Evolutionary conservation across 1,140 invertebrate species (phyloP), one percentile per base, ranked within the genome.

Genomic region (Pachyrhynchus sulphureomaculatus): DNA sequence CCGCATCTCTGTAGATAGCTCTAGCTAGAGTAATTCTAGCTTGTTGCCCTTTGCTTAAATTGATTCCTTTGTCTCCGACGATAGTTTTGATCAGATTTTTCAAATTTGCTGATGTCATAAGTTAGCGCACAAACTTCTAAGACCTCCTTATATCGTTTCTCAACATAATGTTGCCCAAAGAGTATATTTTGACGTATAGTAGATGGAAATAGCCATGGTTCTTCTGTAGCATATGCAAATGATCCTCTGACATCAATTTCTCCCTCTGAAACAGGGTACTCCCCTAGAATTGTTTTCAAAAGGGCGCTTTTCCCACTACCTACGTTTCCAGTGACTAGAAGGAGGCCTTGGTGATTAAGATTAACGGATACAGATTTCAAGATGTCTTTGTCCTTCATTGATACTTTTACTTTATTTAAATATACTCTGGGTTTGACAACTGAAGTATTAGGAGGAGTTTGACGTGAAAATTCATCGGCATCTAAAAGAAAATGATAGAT

Each of bases 1-100:
- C 87, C 2, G 86, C 84, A 75, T 88, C 83, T 47, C 83, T 82
- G 75, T 94, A 95, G 1, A 93, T 80, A n/a, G 91, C 85, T 42
- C 91, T 83, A 0, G 92, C 92, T 23, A 95, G 77, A 70, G 91
- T 93, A 2, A 97, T 89, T 68, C 93, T 83, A 12, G 91, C 93
- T 66, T 91, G 88, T 77, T 97, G 95, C 39, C 95, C 94, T 59
- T 94, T 94, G 74, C 90, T 94, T 9, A 92, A 78, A 66, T 83
- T 87, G 12, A 93, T 85, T 33, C 95, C 95, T 59, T 90, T 81
- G 62, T 89, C 86, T 2, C 93, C 93, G 4, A 94, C 88, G 12
- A 91, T 75, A 0, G 91, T 93, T 64, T n/a, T 83, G 78, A 70
- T 93, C 92, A 13, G 88, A 84, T 62, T 82, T 77, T 23, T 81